These are phyloP conservation scores for Cerastis rubricosa DNA, from an alignment of 2,888 invertebrate species.

Conservation along the genomic window DNA sequence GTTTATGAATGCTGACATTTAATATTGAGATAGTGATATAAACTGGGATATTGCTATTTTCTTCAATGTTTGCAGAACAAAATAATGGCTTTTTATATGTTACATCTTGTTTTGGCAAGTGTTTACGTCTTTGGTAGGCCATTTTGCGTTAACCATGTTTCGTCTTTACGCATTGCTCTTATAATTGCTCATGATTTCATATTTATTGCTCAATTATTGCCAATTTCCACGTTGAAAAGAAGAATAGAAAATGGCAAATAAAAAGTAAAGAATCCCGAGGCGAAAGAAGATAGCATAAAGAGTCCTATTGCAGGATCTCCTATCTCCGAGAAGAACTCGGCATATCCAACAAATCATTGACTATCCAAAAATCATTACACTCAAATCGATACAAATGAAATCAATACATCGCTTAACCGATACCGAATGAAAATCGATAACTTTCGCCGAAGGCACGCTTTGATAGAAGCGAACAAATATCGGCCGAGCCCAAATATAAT, in stretches of 20 bases:
- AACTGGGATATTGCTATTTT: neutral
- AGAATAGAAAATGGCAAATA: neutral
- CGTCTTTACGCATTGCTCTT: neutral
- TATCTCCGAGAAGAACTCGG: too few species aligned
- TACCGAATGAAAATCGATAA: slow-evolving; percentile 68
- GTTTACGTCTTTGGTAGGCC: neutral
- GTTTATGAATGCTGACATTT: neutral
- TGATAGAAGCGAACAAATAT: slow-evolving; percentile 88
- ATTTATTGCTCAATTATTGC: neutral
- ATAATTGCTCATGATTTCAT: neutral
- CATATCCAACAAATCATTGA: too few species aligned
- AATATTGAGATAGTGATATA: neutral
- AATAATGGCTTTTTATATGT: neutral
- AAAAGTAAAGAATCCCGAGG: neutral
- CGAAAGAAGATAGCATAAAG: too few species aligned
- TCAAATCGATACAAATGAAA: slow-evolving; percentile 64
- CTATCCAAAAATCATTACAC: slow-evolving; percentile 41
- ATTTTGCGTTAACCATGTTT: too few species aligned
- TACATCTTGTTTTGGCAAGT: neutral
- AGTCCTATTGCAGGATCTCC: too few species aligned
- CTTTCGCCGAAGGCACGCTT: slow-evolving; percentile 76
- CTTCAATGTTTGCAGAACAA: neutral
- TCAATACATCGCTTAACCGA: slow-evolving; percentile 62
- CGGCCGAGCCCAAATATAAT: slow-evolving; percentile 83
- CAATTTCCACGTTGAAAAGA: neutral